Evolutionary conservation across 1,140 invertebrate genomes (phyloP).

Genomic region (Macrobrachium nipponense): DNA sequence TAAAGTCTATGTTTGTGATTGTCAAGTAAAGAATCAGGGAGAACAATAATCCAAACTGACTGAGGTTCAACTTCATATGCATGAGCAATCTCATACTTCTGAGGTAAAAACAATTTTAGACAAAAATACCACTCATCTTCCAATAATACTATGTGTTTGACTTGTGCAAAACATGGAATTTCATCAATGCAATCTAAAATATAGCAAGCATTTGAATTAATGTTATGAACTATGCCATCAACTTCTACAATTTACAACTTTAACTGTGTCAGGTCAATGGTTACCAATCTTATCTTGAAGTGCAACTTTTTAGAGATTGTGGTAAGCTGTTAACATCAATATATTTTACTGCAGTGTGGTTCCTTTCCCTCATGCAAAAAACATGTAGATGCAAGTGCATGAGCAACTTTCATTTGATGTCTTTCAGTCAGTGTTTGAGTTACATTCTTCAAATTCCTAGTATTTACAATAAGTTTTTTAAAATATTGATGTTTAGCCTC

Average conservation of each 20-base stretch:
- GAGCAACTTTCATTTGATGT: slow-evolving; percentile 19
- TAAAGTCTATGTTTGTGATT: background rate
- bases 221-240: no score
- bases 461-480: slow-evolving; percentile 10
- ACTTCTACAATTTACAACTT: no score
- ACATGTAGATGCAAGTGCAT: background rate
- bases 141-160: background rate
- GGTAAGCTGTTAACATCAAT: no score
- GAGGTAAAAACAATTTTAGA: background rate
- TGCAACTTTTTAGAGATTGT: no score
- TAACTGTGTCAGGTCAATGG: no score
- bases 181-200: background rate
- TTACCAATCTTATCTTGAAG: no score
- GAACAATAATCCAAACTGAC: slow-evolving; percentile 1
- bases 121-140: no score
- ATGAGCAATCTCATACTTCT: background rate
- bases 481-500: slow-evolving; percentile 23
- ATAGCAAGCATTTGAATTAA: no score
- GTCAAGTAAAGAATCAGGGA: background rate
- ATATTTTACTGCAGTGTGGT: no score
- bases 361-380: no score
- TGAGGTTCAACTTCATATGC: slow-evolving; percentile 1
- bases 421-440: slow-evolving; percentile 34
- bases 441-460: slow-evolving; percentile 17
- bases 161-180: slow-evolving; percentile 9